These are phyloP conservation scores for Oryzias javanicus DNA, from an alignment of 2,113 vertebrate species.

Conservation along the genomic window DNA sequence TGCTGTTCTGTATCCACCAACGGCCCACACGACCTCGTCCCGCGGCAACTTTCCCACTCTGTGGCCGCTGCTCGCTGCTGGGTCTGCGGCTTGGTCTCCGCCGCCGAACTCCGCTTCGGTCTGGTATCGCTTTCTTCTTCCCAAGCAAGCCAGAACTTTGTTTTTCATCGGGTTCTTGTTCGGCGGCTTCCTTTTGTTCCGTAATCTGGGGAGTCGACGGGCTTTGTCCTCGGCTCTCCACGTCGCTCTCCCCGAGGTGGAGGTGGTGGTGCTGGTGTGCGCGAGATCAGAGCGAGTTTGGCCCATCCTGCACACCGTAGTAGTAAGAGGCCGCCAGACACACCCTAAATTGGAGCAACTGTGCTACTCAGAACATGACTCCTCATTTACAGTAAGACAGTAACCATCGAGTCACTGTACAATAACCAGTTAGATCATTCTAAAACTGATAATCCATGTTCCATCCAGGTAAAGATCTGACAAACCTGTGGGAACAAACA, in stretches of 20 bases:
- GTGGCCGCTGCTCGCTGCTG: slow-evolving; percentile 52
- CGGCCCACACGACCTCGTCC: slow-evolving; percentile 59
- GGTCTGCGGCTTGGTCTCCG: slow-evolving; percentile 39
- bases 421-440: not conserved
- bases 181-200: slow-evolving; percentile 26
- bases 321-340: slow-evolving; percentile 44
- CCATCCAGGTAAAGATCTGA: not conserved
- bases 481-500: slow-evolving; percentile 33
- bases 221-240: slow-evolving; percentile 42
- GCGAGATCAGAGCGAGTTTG: slow-evolving; percentile 64
- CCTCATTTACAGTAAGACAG: slow-evolving; percentile 12
- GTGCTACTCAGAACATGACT: slow-evolving; percentile 4
- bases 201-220: slow-evolving; percentile 18
- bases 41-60: slow-evolving; percentile 64
- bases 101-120: slow-evolving; percentile 19
- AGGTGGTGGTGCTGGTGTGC: slow-evolving; percentile 26
- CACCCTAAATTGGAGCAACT: slow-evolving; percentile 43
- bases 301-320: slow-evolving; percentile 75
- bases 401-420: slow-evolving; percentile 30
- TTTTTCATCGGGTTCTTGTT: slow-evolving; percentile 69
- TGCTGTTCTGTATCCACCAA: slow-evolving; percentile 9
- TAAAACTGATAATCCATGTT: not conserved
- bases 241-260: slow-evolving; percentile 39
- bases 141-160: slow-evolving; percentile 63
- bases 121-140: slow-evolving; percentile 53